Evolutionary conservation across 2,113 vertebrate genomes (phyloP), one percentile per base, ranked within the genome.

Genomic region (Sylvicapra grimmia): DNA sequence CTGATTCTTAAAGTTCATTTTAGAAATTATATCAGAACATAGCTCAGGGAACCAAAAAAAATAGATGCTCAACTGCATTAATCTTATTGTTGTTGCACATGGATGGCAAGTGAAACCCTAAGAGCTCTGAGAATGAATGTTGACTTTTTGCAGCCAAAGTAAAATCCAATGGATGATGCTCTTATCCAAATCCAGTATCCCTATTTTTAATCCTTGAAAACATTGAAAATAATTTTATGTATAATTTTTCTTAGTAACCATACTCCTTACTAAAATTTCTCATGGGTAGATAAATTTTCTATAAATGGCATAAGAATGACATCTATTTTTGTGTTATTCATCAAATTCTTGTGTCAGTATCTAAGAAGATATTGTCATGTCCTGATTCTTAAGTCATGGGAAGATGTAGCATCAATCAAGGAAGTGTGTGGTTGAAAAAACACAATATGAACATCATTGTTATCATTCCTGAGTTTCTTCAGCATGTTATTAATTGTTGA

Each of bases 31-130:
- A 86, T 61, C 6, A 19, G 31, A 86, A 85, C 31, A 44, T 36
- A 36, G 7, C 8, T 58, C 90, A 85, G 51, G 36, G 88, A 96
- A 92, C 95, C 96, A 59, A 91, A 98, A 51, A 61, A 96, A 93
- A 47, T 25, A 84, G 33, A 27, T 68, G 15, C 21, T 72, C 53
- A 7, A 92, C 12, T 94, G 29, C 44, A 98, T 99, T 99, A 98
- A 98, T 98, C 94, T 97, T 96, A 89, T 61, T 95, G 2, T 84
- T 63, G 5, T 68, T 92, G 25, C 91, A 97, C 4, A 86, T 96
- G 59, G 92, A 98, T 97, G 90, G 97, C 96, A 98, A 98, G 92
- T 96, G 47, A 97, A 98, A 97, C 93, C 97, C 87, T 98, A 89
- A 94, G 68, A 98, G 85, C 93, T 87, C 85, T 97, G 92, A 98